phyloP scores from a whole-genome alignment of 2,888 invertebrate genomes.

The Hirudinaria manillensis region DNA sequence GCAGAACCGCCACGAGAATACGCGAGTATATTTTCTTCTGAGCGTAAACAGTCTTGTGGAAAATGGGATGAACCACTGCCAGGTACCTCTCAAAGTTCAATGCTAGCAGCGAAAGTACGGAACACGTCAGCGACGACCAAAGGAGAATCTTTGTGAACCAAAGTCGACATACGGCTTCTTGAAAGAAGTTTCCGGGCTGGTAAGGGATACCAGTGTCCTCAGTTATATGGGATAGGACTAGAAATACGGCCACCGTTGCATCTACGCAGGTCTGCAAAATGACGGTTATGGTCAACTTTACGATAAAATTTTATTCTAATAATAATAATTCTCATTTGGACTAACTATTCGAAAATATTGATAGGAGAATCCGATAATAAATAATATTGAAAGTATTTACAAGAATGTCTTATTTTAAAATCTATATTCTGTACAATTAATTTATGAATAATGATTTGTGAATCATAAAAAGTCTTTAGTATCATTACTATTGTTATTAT shows the following conservation, averaged over 20 bases:
- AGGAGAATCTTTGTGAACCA: conserved; percentile 37
- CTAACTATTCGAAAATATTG: too few species aligned
- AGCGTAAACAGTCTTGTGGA: conserved; percentile 36
- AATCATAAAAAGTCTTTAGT: too few species aligned
- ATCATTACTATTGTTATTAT: too few species aligned
- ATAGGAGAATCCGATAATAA: too few species aligned
- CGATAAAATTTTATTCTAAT: not conserved
- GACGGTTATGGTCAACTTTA: conserved; percentile 20
- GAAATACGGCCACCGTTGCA: conserved; percentile 29
- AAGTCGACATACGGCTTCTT: conserved; percentile 33
- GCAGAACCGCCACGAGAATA: conserved; percentile 20
- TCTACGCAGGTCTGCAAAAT: conserved; percentile 37
- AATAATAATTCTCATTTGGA: too few species aligned
- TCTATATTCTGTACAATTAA: too few species aligned
- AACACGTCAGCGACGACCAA: conserved; percentile 36
- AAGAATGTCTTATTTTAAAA: too few species aligned
- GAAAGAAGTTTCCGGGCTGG: conserved; percentile 16
- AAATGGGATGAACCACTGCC: conserved; percentile 37
- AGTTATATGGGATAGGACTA: conserved; percentile 25
- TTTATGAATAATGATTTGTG: too few species aligned
- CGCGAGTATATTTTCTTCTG: conserved; percentile 21
- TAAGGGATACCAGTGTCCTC: conserved; percentile 15
- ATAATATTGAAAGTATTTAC: too few species aligned
- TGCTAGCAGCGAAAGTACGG: conserved; percentile 36
- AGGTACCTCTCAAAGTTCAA: conserved; percentile 37